Evolutionary conservation across 1,140 invertebrate genomes (phyloP), one percentile per base, ranked within the genome.

Genomic region (Triops longicaudatus): DNA sequence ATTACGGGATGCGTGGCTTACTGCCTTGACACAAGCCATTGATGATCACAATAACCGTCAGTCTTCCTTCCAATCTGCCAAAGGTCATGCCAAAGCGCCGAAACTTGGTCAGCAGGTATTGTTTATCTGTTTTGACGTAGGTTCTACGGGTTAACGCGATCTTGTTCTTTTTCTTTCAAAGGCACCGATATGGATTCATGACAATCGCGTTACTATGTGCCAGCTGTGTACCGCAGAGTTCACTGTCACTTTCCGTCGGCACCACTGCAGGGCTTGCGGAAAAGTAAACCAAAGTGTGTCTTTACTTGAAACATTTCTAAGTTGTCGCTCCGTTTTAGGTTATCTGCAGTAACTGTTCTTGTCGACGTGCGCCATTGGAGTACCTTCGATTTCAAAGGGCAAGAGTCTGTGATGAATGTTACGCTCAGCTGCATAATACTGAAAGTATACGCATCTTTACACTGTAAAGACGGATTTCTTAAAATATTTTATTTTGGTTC

Each of bases 201-300:
- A 91, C 81, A 85, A 87, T 63, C 85, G 90, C 37, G 89, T 91
- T 0, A 90, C 89, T 2, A 91, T 89, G 86, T 93, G 91, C 81
- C 91, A 92, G 86, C 81, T 88, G n/a, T 93, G 92, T 83, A 89
- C 88, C 26, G 83, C 85, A 28, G 88, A 89, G 79, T 93, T 93
- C 82, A 91, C 89, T 3, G 87, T 92, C 14, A 90, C 90, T 78
- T 91, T 90, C 82, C 86, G 91, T 75, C 87, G 91, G 79, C 91
- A 93, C 81, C 91, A 92, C 82, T 93, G 91, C 81, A 84, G 91
- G 80, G 88, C 90, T 26, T 92, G 91, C 87, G 91, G 91, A 76
- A 90, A 90, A 84, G 90, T 91, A 83, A 84, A 82, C 83, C 26
- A 43, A 42, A 11, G 2, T 72, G 26, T 74, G 22, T 77, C 76